Conservation (phyloP, 2,113 vertebrate genomes). For the Gasterosteus nipponicus region DNA sequence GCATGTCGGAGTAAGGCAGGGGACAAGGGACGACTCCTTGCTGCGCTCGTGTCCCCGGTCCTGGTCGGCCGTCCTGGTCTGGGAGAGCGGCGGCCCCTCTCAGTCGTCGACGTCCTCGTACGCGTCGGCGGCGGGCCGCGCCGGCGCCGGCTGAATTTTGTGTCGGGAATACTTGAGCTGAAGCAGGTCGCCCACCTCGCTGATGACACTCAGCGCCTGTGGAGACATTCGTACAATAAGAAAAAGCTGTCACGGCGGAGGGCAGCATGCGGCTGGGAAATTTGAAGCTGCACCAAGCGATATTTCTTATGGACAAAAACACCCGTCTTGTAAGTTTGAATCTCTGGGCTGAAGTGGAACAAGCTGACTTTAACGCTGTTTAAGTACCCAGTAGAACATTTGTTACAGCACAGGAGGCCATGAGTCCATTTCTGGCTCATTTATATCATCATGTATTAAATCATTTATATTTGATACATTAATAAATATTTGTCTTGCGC, state of each 20-base stretch:
- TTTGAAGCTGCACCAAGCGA: constrained; percentile 8
- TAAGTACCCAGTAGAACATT: not conserved
- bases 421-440: not conserved
- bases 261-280: constrained; percentile 12
- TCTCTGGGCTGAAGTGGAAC: constrained; percentile 6
- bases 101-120: constrained; percentile 68
- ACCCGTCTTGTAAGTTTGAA: constrained; percentile 9
- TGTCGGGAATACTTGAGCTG: constrained; percentile 92
- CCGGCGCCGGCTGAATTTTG: constrained; percentile 43
- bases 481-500: no score
- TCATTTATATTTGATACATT: no score
- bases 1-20: constrained; percentile 46
- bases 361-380: constrained; percentile 2
- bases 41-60: not conserved
- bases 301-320: not conserved
- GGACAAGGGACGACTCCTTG: constrained; percentile 18
- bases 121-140: constrained; percentile 42
- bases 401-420: not conserved
- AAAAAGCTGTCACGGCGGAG: constrained; percentile 33
- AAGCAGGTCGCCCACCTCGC: constrained; percentile 92
- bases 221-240: constrained; percentile 41
- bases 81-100: constrained; percentile 17
- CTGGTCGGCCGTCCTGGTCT: constrained; percentile 26
- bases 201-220: constrained; percentile 89
- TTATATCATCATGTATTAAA: no score